A percentile compares a stretch with the other conserved stretches of the same genome.
phyloP scores from a whole-genome alignment of 1,140 invertebrate species.

The Heliconius eleuchia region DNA sequence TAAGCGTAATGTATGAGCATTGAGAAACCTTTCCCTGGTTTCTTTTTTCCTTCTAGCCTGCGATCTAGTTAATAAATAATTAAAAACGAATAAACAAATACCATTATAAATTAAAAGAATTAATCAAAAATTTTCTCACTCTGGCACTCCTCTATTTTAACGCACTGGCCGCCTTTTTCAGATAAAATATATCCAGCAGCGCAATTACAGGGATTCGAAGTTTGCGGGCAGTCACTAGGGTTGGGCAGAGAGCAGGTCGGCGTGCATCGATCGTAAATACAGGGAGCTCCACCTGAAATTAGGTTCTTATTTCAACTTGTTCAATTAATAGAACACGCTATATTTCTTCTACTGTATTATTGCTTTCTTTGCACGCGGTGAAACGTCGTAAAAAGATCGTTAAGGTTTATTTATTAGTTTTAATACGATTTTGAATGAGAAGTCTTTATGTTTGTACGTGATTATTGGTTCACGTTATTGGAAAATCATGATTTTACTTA shows the following conservation, averaged over 20 bases:
- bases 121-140: conserved; percentile 13
- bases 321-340: conserved; percentile 16
- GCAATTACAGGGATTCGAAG: conserved; percentile 39
- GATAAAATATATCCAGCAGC: conserved; percentile 38
- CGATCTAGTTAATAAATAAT: no score
- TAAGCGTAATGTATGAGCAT: no score
- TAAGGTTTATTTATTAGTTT: not conserved
- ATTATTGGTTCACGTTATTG: not conserved
- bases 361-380: not conserved
- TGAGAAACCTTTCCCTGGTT: no score
- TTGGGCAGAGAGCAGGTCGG: conserved; percentile 39
- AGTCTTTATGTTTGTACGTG: not conserved
- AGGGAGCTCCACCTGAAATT: conserved; percentile 30
- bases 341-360: not conserved
- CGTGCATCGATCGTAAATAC: conserved; percentile 34
- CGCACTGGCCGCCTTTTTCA: conserved; percentile 36
- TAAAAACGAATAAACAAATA: no score
- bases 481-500: not conserved
- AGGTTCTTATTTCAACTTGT: conserved; percentile 14
- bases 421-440: conserved; percentile 1
- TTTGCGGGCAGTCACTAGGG: conserved; percentile 34
- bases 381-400: not conserved
- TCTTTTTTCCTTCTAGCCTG: no score
- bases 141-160: conserved; percentile 35
- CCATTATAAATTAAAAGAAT: not conserved